Base-by-base conservation (phyloP, 1,140 invertebrate species). In the Phymastichus coffea region DNA sequence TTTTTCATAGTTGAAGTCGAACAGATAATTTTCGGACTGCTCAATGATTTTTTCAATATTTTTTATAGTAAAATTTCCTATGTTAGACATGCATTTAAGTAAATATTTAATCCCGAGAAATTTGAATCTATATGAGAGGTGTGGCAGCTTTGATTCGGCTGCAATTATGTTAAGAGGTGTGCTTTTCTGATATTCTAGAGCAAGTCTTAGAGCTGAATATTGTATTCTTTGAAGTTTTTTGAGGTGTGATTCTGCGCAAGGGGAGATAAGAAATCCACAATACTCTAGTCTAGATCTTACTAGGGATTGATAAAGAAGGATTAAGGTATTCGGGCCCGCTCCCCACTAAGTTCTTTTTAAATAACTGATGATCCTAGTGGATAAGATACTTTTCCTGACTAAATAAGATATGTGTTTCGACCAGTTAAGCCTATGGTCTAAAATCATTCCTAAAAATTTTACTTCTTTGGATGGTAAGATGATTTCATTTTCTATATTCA, bases 151-250 rank as follows among this genome's bases (percentile, higher is more conserved):
- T 3, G 63, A 53, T 47, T 61, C 63, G 9, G 53, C 57, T 9
- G 57, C 12, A 10, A 64, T 47, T n/a, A 64, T 9, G 33, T 57
- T 57, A 22, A 37, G 53, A 6, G 63, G 63, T 3, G 57, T 60
- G 6, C 52, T 52, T 10, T 9, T 43, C 40, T 48, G 51, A 14
- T 63, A 58, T 19, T 51, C 61, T n/a, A 63, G 25, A 23, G 40
- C 48, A 2, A 33, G 2, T 20, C 61, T 49, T 2, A 63, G 8
- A 4, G 55, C 6, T 33, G 14, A 8, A 47, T 25, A 22, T 52
- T n/a, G 14, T 46, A 44, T 63, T 61, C 3, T 61, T 51, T 8
- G 53, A 8, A 33, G 14, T 33, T 33, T 33, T 6, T 33, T 33
- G 14, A 33, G 14, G 14, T 33, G 6, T 6, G 30, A 33, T 6